Base-by-base conservation (phyloP, 2,113 vertebrate genomes). In the Barbus barbus region DNA sequence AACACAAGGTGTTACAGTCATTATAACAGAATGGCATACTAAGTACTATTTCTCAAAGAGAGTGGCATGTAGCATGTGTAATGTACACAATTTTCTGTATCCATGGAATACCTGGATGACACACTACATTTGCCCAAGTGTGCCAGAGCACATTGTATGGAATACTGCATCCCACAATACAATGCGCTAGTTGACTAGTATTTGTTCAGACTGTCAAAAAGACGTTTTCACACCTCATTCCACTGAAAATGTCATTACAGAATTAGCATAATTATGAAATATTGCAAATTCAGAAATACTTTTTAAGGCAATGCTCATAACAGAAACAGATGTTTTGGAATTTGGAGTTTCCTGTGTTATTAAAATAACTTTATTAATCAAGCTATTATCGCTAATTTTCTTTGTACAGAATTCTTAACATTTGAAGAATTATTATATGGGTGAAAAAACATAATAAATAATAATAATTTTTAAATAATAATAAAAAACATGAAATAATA, bases 71-170 rank as follows among this genome's bases (percentile, higher is more conserved):
- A 9, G 7, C 31, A 20, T 33, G 3, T 67, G 18, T 1, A 67
- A 67, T 0, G 7, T 33, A 44, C 31, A 31, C 90, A 89, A 87
- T 77, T 38, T 65, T 33, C 63, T 33, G 16, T 31, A 18, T 33
- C 24, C 24, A 2, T 13, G 4, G 1, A 61, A 61, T 65, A 18
- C 26, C 26, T 0, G 2, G 13, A 31, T 63, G 28, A 28, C 60
- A 28, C 26, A 65, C 61, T 8, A 31, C 13, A 31, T 65, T 65
- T 31, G 26, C 26, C 61, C 6, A 65, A 8, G 7, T 65, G 61
- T 31, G 28, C 14, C 61, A 16, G 26, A 26, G 1, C 61, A 65
- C 26, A 31, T 18, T 31, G 26, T 48, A 14, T 48, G 48, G 16
- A 53, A 53, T 8, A 56, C 51, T 8, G 20, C 3, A 36, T 67